Evolutionary conservation across 2,113 vertebrate species (phyloP).

Genomic region (Vulpes ferrilata): DNA sequence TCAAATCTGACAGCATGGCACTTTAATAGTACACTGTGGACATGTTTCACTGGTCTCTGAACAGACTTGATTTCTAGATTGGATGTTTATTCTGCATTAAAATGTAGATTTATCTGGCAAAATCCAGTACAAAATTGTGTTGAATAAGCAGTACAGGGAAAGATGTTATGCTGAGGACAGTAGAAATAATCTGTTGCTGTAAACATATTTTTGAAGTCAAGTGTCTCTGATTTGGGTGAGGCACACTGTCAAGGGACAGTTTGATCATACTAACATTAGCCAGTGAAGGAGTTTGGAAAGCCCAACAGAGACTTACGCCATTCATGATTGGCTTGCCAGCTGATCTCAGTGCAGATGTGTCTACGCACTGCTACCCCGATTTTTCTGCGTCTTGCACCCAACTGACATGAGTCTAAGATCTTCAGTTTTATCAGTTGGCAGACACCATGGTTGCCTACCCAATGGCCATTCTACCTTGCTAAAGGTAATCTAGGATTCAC

Average conservation of each 20-base stretch:
- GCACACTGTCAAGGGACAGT: background rate
- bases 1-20: constrained; percentile 72
- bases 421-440: background rate
- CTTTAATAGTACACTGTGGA: constrained; percentile 70
- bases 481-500: background rate
- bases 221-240: background rate
- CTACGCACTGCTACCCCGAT: too few species aligned
- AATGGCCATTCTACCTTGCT: background rate
- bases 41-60: constrained; percentile 64
- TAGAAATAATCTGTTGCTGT: constrained; percentile 34
- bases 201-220: constrained; percentile 17
- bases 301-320: background rate
- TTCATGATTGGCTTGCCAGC: background rate
- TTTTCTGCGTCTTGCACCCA: background rate
- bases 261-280: background rate
- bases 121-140: constrained; percentile 43
- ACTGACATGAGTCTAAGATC: background rate
- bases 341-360: background rate
- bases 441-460: background rate
- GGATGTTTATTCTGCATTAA: constrained; percentile 50
- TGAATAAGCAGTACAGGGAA: constrained; percentile 32
- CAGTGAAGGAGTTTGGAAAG: background rate
- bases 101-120: constrained; percentile 67
- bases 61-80: constrained; percentile 72
- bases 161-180: background rate